These are phyloP conservation scores for Dryobates pubescens DNA, from an alignment of 2,797 vertebrate genomes.

Conservation along the genomic window DNA sequence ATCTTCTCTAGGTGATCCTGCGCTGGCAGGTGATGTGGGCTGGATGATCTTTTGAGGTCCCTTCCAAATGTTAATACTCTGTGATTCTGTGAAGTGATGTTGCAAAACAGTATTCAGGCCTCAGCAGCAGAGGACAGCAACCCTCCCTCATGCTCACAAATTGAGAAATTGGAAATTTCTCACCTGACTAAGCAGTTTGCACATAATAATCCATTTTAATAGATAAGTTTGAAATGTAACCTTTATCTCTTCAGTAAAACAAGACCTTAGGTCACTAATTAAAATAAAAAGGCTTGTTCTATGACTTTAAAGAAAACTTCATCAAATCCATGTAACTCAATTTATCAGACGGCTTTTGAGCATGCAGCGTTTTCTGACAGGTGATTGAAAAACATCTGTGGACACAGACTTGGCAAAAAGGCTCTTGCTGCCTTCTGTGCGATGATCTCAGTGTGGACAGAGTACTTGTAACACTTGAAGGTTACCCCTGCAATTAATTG, in stretches of 20 bases:
- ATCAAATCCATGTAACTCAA: neutral
- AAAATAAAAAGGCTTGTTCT: neutral
- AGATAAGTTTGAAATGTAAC: neutral
- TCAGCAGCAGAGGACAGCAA: rapidly evolving
- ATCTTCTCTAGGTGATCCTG: no score
- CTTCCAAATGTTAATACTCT: no score
- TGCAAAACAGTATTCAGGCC: neutral
- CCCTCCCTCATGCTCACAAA: neutral
- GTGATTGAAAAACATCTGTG: slow-evolving; percentile 63
- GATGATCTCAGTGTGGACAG: slow-evolving; percentile 60
- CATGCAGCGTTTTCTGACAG: slow-evolving; percentile 36
- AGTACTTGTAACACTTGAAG: slow-evolving; percentile 47
- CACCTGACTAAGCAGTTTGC: neutral
- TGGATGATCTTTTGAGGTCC: no score
- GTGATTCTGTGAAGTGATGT: neutral
- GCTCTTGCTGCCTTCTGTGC: slow-evolving; percentile 41
- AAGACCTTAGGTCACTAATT: neutral
- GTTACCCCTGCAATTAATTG: slow-evolving; percentile 41
- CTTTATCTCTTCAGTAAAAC: neutral
- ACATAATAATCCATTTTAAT: neutral
- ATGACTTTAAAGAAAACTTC: neutral
- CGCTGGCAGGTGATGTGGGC: no score
- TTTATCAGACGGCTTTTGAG: slow-evolving; percentile 27
- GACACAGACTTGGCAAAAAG: slow-evolving; percentile 58
- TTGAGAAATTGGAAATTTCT: neutral